Percentiles rank a stretch among this genome's conserved stretches.
These are phyloP conservation scores for Epinephelus moara DNA, from an alignment of 2,113 vertebrate species.

Conservation along the genomic window DNA sequence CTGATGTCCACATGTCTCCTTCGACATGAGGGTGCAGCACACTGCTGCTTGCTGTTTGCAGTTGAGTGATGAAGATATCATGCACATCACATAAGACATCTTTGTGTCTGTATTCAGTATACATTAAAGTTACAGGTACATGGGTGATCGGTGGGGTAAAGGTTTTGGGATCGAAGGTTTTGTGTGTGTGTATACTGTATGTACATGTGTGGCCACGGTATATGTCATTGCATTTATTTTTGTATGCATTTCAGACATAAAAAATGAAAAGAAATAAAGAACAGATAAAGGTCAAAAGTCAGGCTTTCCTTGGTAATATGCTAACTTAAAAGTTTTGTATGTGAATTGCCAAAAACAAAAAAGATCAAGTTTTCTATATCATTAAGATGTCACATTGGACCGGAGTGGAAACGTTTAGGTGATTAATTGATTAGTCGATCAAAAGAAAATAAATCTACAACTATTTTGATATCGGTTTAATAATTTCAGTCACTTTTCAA, in stretches of 20 bases:
- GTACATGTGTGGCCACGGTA: no score
- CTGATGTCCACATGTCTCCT: background rate
- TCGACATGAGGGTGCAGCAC: background rate
- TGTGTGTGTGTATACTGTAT: background rate
- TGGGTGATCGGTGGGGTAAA: background rate
- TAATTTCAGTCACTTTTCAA: background rate
- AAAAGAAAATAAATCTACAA: background rate
- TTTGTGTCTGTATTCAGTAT: background rate
- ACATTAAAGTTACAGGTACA: background rate
- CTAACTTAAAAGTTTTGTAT: background rate
- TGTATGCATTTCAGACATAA: background rate
- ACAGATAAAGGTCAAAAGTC: background rate
- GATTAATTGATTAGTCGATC: background rate
- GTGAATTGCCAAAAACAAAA: background rate
- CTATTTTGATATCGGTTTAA: no score
- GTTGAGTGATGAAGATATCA: background rate
- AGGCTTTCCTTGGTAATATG: background rate
- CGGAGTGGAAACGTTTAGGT: background rate
- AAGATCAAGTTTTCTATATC: background rate
- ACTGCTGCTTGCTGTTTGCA: background rate
- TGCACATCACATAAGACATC: background rate
- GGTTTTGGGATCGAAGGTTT: background rate
- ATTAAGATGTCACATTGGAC: background rate
- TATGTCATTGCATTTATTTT: background rate
- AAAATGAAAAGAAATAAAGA: background rate